Evolutionary conservation across 2,888 invertebrate species (phyloP).

Genomic region (Dicyrtomina minuta): DNA sequence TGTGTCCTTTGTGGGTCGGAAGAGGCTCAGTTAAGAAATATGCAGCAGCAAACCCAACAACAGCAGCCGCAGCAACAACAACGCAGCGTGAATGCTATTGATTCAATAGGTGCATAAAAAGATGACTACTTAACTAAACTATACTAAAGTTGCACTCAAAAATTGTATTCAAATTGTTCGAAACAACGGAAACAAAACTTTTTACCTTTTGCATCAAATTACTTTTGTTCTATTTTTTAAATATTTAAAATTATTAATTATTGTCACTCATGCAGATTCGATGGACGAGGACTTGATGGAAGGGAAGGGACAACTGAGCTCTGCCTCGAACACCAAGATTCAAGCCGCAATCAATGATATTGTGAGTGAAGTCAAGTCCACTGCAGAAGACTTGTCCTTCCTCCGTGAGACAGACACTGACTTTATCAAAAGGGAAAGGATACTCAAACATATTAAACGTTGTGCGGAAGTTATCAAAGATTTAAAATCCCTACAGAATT

Average conservation of each 20-base stretch:
- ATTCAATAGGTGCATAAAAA: too few species aligned
- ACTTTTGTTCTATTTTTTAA: too few species aligned
- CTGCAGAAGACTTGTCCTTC: background rate
- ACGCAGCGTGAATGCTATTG: too few species aligned
- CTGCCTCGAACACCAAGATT: background rate
- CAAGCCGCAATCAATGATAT: background rate
- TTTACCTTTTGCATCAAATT: too few species aligned
- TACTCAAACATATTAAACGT: slow-evolving; percentile 1
- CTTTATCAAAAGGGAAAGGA: background rate
- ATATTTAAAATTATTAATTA: too few species aligned
- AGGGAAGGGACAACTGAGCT: background rate
- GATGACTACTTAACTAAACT: too few species aligned
- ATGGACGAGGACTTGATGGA: background rate
- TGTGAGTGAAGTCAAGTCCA: background rate
- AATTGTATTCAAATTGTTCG: background rate
- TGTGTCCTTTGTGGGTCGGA: slow-evolving; percentile 37
- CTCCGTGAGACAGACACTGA: background rate
- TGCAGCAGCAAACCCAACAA: too few species aligned
- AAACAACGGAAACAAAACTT: background rate
- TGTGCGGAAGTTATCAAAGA: slow-evolving; percentile 3
- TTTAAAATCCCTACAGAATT: slow-evolving; percentile 6
- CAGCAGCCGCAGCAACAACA: too few species aligned
- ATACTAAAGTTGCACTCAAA: too few species aligned
- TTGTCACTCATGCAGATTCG: too few species aligned
- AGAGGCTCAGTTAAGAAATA: too few species aligned